These are phyloP conservation scores for Lerista edwardsae DNA, from an alignment of 2,797 vertebrate species.

Conservation along the genomic window DNA sequence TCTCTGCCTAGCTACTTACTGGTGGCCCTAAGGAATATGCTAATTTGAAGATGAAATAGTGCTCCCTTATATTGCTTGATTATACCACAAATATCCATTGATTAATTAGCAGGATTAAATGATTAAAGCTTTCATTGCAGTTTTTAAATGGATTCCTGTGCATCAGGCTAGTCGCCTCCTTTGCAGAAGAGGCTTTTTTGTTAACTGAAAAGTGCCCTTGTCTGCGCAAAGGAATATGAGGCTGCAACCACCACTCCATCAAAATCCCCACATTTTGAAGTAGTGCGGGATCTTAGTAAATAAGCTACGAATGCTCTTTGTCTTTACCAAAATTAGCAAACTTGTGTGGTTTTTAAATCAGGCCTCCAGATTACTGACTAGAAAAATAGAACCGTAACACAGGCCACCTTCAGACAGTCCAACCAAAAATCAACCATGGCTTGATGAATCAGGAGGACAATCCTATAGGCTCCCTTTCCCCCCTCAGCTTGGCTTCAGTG, in stretches of 20 bases:
- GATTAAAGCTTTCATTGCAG: constrained; percentile 3
- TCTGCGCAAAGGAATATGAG: not conserved
- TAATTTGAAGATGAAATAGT: constrained; percentile 20
- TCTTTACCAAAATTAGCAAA: not conserved
- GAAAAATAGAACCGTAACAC: not conserved
- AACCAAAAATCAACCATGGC: too few relatives aligned
- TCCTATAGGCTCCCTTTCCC: too few relatives aligned
- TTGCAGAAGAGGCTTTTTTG: not conserved
- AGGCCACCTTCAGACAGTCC: too few relatives aligned
- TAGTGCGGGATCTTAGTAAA: not conserved
- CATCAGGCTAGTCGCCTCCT: not conserved
- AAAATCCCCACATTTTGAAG: not conserved
- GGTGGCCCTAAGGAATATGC: not conserved
- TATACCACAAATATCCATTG: not conserved
- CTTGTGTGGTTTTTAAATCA: not conserved
- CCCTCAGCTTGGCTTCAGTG: too few relatives aligned
- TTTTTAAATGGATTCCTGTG: not conserved
- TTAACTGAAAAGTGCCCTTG: not conserved
- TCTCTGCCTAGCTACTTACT: not conserved
- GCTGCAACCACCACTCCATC: not conserved
- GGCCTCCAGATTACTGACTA: not conserved
- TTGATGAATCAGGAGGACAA: too few relatives aligned
- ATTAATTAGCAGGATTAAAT: constrained; percentile 20
- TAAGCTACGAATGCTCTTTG: not conserved
- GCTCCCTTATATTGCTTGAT: constrained; percentile 15